Evolutionary conservation across 2,113 vertebrate genomes (phyloP).

Genomic region (Melanerpes aurifrons): DNA sequence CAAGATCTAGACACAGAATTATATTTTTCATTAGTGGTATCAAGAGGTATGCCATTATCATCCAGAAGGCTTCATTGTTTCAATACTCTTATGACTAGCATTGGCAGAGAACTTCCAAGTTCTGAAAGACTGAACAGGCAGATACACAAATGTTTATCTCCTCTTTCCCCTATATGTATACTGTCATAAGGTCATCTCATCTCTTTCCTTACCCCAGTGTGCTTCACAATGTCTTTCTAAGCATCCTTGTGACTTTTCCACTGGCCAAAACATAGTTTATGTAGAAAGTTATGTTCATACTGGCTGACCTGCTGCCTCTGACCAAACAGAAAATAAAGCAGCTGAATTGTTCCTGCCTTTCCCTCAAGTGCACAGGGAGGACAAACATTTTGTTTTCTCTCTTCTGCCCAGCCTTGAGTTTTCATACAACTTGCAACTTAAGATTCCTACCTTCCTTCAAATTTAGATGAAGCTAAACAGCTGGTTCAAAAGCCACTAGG

Average conservation of each 20-base stretch:
- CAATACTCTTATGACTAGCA: neutral
- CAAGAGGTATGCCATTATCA: neutral
- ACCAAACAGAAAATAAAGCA: neutral
- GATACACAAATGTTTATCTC: neutral
- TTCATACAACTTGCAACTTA: neutral
- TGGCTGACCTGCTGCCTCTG: neutral
- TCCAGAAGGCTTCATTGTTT: neutral
- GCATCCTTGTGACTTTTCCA: neutral
- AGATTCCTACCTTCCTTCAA: neutral
- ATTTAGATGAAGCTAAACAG: neutral
- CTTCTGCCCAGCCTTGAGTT: neutral
- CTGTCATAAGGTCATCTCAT: neutral
- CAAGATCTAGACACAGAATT: neutral
- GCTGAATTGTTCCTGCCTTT: neutral
- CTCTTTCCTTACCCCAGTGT: neutral
- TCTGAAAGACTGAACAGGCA: neutral
- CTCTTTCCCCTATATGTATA: neutral
- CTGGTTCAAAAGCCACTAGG: neutral
- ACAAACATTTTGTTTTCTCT: neutral
- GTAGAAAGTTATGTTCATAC: neutral
- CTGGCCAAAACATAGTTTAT: neutral
- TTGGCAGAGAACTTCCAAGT: neutral
- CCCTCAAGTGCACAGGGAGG: neutral
- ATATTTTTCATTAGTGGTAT: neutral
- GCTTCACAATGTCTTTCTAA: neutral